A percentile compares a stretch with the other conserved stretches of the same genome.
Evolutionary conservation across 2,797 vertebrate genomes (phyloP).

Genomic region (Centroberyx gerrardi): DNA sequence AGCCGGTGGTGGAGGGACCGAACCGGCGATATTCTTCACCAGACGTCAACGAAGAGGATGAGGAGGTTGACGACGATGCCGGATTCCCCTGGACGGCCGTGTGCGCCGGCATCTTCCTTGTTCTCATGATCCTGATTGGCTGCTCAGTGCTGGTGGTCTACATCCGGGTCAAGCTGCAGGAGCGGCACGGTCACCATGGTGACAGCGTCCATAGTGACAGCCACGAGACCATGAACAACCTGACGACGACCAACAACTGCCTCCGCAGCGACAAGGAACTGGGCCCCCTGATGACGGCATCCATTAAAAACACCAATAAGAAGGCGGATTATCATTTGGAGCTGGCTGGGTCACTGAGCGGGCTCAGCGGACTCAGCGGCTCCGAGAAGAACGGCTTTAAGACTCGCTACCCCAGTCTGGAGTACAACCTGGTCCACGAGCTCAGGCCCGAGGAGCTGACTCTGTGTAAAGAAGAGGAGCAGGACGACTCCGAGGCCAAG

Average conservation of each 20-base stretch:
- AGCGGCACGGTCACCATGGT: constrained; percentile 84
- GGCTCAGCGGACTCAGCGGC: constrained; percentile 73
- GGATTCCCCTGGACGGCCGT: constrained; percentile 96
- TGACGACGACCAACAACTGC: constrained; percentile 91
- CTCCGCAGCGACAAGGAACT: constrained; percentile 95
- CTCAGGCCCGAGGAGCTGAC: constrained; percentile 88
- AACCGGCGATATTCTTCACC: constrained; percentile 79
- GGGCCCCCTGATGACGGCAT: constrained; percentile 90
- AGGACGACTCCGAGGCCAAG: constrained; percentile 84
- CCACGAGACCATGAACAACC: constrained; percentile 97
- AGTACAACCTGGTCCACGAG: constrained; percentile 97
- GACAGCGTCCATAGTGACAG: constrained; percentile 89
- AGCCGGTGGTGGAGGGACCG: constrained; percentile 78
- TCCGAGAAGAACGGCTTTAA: constrained; percentile 93
- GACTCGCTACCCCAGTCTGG: constrained; percentile 92
- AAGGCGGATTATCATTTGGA: constrained; percentile 95
- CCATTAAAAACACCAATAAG: constrained; percentile 98
- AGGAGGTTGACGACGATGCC: constrained; percentile 79
- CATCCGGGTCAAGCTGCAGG: constrained; percentile 91
- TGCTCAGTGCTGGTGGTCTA: constrained; percentile 92
- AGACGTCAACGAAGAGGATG: constrained; percentile 74
- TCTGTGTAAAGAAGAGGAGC: constrained; percentile 73
- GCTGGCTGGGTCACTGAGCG: constrained; percentile 76
- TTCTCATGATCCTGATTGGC: constrained; percentile 93
- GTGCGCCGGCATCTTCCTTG: constrained; percentile 93